These are phyloP conservation scores for Acheta domesticus DNA, from an alignment of 2,888 invertebrate genomes.

Conservation along the genomic window DNA sequence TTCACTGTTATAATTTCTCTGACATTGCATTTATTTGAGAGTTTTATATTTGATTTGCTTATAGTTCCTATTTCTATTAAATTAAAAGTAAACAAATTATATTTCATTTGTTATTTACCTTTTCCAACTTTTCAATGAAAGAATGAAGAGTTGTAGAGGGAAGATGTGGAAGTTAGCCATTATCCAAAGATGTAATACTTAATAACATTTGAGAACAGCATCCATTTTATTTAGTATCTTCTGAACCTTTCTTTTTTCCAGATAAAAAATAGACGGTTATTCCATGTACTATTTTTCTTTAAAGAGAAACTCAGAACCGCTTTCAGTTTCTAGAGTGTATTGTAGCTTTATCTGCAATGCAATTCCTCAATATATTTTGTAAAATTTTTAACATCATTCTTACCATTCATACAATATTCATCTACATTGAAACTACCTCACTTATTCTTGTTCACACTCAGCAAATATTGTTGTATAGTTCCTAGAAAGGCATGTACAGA, in stretches of 20 bases:
- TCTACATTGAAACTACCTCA: slow-evolving; percentile 28
- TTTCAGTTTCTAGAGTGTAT: slow-evolving; percentile 2
- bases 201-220: neutral
- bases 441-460: slow-evolving; percentile 23
- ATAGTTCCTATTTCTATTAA: neutral
- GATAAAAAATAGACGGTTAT: neutral
- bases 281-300: neutral
- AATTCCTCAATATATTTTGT: slow-evolving; percentile 22
- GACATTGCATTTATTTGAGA: slow-evolving; percentile 1
- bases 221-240: neutral
- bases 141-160: slow-evolving; percentile 18
- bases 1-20: neutral
- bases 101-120: slow-evolving; percentile 2
- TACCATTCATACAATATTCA: neutral
- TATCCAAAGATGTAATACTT: neutral
- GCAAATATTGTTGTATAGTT: slow-evolving; percentile 27
- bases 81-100: neutral
- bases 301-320: neutral
- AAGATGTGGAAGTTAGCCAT: neutral
- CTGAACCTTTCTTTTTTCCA: slow-evolving; percentile 11
- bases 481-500: slow-evolving; percentile 25
- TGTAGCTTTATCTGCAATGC: neutral
- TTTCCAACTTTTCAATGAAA: neutral
- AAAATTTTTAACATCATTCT: slow-evolving; percentile 18
- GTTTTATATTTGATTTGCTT: slow-evolving; percentile 7